phyloP scores from a whole-genome alignment of 1,140 invertebrate species.

The Drosophila gunungcola region DNA sequence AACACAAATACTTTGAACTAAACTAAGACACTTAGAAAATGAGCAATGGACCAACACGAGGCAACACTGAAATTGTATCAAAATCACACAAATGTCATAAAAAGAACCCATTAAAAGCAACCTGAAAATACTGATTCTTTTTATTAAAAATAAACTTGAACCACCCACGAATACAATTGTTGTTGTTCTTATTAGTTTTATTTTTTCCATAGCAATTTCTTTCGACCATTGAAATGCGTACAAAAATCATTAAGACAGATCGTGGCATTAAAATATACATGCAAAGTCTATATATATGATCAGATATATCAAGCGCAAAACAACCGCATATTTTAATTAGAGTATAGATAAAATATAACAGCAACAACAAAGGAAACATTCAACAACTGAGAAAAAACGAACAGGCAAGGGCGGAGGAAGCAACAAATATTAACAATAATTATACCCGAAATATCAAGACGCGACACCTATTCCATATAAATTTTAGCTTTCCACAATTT shows the following conservation, averaged over 20 bases:
- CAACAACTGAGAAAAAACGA: constrained; percentile 23
- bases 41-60: constrained; percentile 7
- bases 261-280: constrained; percentile 62
- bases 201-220: constrained; percentile 49
- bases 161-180: constrained; percentile 51
- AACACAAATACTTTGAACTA: background rate
- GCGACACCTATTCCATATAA: constrained; percentile 74
- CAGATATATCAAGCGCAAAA: constrained; percentile 56
- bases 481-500: constrained; percentile 75
- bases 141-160: constrained; percentile 52
- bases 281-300: constrained; percentile 18
- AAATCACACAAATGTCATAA: constrained; percentile 38
- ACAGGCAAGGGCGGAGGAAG: constrained; percentile 14
- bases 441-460: constrained; percentile 65
- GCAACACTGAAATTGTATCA: constrained; percentile 27
- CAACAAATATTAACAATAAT: constrained; percentile 81
- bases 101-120: constrained; percentile 34
- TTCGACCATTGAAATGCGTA: constrained; percentile 52
- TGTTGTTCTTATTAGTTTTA: constrained; percentile 29
- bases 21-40: background rate
- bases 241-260: constrained; percentile 41
- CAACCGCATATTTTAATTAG: constrained; percentile 82
- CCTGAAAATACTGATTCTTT: constrained; percentile 49
- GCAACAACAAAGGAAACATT: constrained; percentile 42
- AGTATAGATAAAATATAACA: constrained; percentile 77